Conservation (phyloP, 2,888 invertebrate genomes). For the Nephrotoma appendiculata region DNA sequence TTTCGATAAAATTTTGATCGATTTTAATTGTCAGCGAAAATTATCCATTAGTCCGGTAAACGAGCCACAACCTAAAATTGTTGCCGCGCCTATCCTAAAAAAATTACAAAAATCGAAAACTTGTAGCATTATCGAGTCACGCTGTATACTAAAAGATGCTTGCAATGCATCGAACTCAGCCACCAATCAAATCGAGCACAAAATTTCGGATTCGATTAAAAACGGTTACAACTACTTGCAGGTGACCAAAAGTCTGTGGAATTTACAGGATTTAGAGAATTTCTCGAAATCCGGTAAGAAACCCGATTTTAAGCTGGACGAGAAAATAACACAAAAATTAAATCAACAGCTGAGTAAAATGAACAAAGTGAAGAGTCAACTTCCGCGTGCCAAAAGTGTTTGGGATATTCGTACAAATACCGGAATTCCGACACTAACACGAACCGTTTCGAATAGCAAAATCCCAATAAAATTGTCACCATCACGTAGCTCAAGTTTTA, state of each 20-base stretch:
- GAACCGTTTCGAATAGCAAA: constrained; percentile 42
- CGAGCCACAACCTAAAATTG: neutral
- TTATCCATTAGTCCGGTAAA: neutral
- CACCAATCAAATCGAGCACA: neutral
- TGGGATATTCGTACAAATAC: constrained; percentile 35
- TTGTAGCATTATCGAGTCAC: constrained; percentile 53
- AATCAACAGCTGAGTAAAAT: neutral
- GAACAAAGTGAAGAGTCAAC: constrained; percentile 18
- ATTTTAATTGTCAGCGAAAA: constrained; percentile 22
- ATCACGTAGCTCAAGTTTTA: constrained; percentile 23
- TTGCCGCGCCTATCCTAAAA: constrained; percentile 4
- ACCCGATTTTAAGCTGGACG: neutral
- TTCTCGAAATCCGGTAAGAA: constrained; percentile 34
- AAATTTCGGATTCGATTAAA: neutral
- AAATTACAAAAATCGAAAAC: constrained; percentile 51
- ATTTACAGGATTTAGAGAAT: constrained; percentile 41
- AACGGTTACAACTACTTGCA: constrained; percentile 28
- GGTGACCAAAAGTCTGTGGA: constrained; percentile 43
- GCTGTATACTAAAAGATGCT: constrained; percentile 35
- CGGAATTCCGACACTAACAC: constrained; percentile 6
- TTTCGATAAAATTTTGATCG: constrained; percentile 38
- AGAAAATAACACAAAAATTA: neutral
- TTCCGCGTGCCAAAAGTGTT: constrained; percentile 39
- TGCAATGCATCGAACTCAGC: neutral
- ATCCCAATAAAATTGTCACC: constrained; percentile 37